These are phyloP conservation scores for Lepidotrigona ventralis DNA, from an alignment of 1,140 invertebrate species.

Conservation along the genomic window DNA sequence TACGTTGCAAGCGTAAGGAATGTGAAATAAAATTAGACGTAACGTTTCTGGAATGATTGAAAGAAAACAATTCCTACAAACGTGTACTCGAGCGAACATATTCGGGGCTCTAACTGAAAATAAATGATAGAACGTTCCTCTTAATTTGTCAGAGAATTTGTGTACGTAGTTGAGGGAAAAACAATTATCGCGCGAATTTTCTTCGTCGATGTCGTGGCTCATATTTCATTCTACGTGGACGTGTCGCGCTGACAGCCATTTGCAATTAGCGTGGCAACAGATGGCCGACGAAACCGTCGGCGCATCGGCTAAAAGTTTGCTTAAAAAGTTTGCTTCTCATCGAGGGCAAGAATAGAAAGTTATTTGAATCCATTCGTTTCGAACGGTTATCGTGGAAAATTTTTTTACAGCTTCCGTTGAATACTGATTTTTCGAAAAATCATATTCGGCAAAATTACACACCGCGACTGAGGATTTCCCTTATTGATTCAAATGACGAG, in stretches of 20 bases:
- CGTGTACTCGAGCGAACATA: too few relatives aligned
- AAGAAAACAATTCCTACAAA: not conserved
- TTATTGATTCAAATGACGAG: not conserved
- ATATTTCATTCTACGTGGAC: conserved; percentile 45
- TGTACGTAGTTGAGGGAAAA: conserved; percentile 15
- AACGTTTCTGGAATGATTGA: not conserved
- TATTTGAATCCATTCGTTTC: not conserved
- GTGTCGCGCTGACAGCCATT: conserved; percentile 35
- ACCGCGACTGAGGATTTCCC: not conserved
- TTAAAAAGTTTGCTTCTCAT: not conserved
- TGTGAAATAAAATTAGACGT: not conserved
- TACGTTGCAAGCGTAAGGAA: not conserved
- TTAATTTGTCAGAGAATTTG: not conserved
- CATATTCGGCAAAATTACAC: not conserved
- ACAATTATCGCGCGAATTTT: conserved; percentile 30
- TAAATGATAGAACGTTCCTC: not conserved
- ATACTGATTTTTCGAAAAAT: not conserved
- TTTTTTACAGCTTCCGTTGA: not conserved
- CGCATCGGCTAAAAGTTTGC: not conserved
- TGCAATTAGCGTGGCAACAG: conserved; percentile 43
- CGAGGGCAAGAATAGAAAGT: not conserved
- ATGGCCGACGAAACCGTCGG: conserved; percentile 8
- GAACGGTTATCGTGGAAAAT: not conserved
- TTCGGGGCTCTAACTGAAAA: not conserved
- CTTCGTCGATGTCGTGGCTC: not conserved